Base-by-base conservation (phyloP, 2,113 vertebrate species). In the Atrichornis clamosus region DNA sequence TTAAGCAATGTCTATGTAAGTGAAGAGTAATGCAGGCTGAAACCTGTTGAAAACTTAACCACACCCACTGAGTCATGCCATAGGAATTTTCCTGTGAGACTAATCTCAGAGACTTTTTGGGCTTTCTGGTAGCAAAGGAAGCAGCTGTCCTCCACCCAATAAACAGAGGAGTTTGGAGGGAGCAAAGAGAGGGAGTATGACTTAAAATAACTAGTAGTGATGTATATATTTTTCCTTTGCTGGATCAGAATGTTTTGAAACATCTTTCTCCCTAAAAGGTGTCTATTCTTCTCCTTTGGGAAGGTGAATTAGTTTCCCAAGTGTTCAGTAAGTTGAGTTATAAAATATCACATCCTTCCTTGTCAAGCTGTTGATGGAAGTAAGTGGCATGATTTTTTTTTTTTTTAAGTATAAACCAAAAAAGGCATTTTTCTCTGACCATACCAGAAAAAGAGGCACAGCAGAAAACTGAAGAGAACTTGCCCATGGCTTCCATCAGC, bases 21-120 rank as follows among this genome's bases (percentile, higher is more conserved):
- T 90, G 41, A 84, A 78, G 64, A 65, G 10, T 70, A 87, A 53
- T 13, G 12, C 42, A 65, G 30, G 49, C 70, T 94, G 69, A 64
- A 91, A 91, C 81, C 11, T 93, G 27, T 63, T 78, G 68, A 75
- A 82, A 94, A 68, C 8, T 90, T 89, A 68, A 87, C 65, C 67
- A 73, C 95, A 93, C 74, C 90, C 95, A 76, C 53, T 95, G 94
- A 95, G 87, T 96, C 92, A 96, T 60, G 67, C 62, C 18, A 3
- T 53, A 73, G 67, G 37, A 60, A 90, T 93, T 94, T 89, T 72
- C 70, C 28, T 44, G 11, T 52, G 52, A 87, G 58, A 32, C 53
- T 68, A 7, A 68, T 85, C 32, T 87, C 78, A 13, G 63, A 73
- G 58, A 82, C 75, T 63, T 73, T 94, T 72, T 41, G 76, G 67